phyloP scores from a whole-genome alignment of 2,888 invertebrate genomes.

The Drosophila paranaensis region DNA sequence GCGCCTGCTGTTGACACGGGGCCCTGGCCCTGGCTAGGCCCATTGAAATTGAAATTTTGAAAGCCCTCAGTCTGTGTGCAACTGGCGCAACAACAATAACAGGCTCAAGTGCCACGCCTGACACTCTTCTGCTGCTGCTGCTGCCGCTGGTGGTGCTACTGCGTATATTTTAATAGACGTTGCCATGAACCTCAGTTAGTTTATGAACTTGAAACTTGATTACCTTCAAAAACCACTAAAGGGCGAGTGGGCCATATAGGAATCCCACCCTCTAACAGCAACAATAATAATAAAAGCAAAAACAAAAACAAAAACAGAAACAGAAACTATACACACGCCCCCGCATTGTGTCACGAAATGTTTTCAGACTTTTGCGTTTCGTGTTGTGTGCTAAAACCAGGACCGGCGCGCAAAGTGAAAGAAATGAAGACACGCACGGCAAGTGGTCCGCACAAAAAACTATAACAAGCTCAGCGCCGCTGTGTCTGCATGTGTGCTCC shows the following conservation, averaged over 20 bases:
- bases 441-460: slow-evolving; percentile 56
- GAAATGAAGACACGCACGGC: slow-evolving; percentile 64
- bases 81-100: slow-evolving; percentile 55
- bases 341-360: slow-evolving; percentile 74
- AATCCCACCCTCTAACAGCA: slow-evolving; percentile 30
- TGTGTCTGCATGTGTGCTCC: slow-evolving; percentile 31
- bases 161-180: slow-evolving; percentile 47
- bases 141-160: slow-evolving; percentile 11
- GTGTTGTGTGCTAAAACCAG: slow-evolving; percentile 33
- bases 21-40: slow-evolving; percentile 61
- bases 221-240: slow-evolving; percentile 75
- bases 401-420: slow-evolving; percentile 25
- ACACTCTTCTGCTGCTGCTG: background rate
- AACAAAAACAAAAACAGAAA: slow-evolving; percentile 19
- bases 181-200: slow-evolving; percentile 71
- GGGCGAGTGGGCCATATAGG: slow-evolving; percentile 40
- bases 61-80: slow-evolving; percentile 37
- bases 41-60: slow-evolving; percentile 63
- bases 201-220: slow-evolving; percentile 80
- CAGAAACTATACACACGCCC: slow-evolving; percentile 29
- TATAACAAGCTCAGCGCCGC: slow-evolving; percentile 47
- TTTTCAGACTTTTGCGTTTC: slow-evolving; percentile 56
- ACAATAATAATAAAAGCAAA: slow-evolving; percentile 24
- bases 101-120: slow-evolving; percentile 28
- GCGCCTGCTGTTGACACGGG: slow-evolving; percentile 63